Evolutionary conservation across 2,797 vertebrate species (phyloP).

Genomic region (Sphenopsis melanotis): DNA sequence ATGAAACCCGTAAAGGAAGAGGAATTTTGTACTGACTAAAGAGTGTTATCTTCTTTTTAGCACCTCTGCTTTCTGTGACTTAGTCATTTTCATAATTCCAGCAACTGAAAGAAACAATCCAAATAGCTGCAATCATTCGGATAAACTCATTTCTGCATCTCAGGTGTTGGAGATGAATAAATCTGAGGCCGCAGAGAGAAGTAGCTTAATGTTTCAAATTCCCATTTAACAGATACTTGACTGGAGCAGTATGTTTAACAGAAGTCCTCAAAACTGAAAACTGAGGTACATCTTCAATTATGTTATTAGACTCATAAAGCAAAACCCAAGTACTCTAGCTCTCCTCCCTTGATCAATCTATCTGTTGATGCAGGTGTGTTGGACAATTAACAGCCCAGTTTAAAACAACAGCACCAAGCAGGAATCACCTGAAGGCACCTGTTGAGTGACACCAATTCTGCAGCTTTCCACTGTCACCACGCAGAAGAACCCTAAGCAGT

Average conservation of each 20-base stretch:
- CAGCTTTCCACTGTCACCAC: background rate
- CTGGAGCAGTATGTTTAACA: background rate
- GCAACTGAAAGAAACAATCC: background rate
- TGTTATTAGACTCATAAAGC: background rate
- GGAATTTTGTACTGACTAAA: background rate
- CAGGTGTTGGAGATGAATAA: background rate
- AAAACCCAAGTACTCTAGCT: background rate
- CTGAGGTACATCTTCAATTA: background rate
- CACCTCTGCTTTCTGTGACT: background rate
- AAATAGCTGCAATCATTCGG: background rate
- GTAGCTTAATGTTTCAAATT: background rate
- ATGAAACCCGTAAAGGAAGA: background rate
- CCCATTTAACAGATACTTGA: background rate
- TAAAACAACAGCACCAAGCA: background rate
- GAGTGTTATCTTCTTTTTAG: background rate
- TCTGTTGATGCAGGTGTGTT: background rate
- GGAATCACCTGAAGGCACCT: background rate
- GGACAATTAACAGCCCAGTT: background rate
- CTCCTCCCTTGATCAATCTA: background rate
- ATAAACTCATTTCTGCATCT: background rate
- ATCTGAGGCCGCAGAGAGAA: background rate
- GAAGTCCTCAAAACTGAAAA: background rate
- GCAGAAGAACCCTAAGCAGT: background rate
- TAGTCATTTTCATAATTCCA: background rate
- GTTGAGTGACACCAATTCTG: background rate